Conservation (phyloP, 1,140 invertebrate genomes). For the Tetramorium simillimum region DNA sequence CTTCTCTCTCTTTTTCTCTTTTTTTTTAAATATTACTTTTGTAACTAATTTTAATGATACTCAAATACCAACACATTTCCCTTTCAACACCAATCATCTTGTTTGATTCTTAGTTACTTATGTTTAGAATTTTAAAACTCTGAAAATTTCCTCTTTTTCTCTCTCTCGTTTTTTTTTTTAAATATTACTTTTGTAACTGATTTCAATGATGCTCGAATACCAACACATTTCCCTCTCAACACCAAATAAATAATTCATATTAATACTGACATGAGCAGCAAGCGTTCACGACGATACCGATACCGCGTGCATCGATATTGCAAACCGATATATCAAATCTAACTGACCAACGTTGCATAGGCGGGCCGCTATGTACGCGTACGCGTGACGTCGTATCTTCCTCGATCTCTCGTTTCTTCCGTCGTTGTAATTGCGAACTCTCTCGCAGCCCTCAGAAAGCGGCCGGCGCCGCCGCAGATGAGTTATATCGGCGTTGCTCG, state of each 20-base stretch:
- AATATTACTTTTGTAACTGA: not conserved
- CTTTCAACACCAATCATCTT: not conserved
- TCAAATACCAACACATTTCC: not conserved
- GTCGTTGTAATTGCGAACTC: slow-evolving; percentile 78
- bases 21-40: not conserved
- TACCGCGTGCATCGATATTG: not conserved
- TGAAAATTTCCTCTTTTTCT: not conserved
- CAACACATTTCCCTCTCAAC: not conserved
- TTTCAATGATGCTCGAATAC: not conserved
- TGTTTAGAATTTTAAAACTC: not conserved
- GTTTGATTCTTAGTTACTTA: not conserved
- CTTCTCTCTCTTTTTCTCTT: not conserved
- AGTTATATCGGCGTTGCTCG: slow-evolving; percentile 72
- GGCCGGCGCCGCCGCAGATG: slow-evolving; percentile 66
- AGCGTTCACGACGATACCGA: slow-evolving; percentile 1
- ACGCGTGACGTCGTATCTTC: slow-evolving; percentile 65
- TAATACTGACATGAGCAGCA: not conserved
- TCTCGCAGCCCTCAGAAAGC: slow-evolving; percentile 63
- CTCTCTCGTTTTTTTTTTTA: not conserved
- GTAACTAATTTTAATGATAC: not conserved
- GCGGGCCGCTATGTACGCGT: slow-evolving; percentile 47
- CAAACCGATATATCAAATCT: slow-evolving; percentile 33
- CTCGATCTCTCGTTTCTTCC: slow-evolving; percentile 76
- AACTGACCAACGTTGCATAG: slow-evolving; percentile 6
- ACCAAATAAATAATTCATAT: slow-evolving; percentile 4